phyloP scores from a whole-genome alignment of 37 sponge, comb jelly and placozoan species.

The Beroe ovata region DNA sequence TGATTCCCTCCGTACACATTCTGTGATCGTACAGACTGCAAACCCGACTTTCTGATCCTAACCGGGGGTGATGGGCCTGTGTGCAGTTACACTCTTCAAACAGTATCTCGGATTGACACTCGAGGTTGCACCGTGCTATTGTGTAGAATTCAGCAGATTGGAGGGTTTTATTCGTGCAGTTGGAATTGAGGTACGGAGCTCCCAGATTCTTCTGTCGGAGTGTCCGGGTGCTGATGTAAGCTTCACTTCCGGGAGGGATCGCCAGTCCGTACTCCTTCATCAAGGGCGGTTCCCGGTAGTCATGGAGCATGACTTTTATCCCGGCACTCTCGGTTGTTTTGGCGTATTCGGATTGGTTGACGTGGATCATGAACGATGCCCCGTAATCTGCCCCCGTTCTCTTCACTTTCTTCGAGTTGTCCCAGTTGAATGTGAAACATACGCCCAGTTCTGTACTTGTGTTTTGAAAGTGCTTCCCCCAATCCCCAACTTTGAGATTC shows the following conservation, averaged over 20 bases:
- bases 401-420: not conserved
- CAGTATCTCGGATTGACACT: slow-evolving; percentile 32
- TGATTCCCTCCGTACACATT: not conserved
- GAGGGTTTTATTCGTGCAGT: not conserved
- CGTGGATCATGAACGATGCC: not conserved
- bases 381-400: slow-evolving; percentile 31
- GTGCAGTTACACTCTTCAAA: slow-evolving; percentile 14
- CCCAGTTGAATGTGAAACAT: slow-evolving; percentile 17
- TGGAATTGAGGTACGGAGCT: not conserved
- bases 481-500: not conserved
- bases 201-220: slow-evolving; percentile 13
- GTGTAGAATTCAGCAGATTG: not conserved
- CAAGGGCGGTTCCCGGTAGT: slow-evolving; percentile 29
- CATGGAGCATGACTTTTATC: slow-evolving; percentile 18
- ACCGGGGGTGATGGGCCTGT: not conserved
- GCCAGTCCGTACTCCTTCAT: slow-evolving; percentile 55
- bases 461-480: not conserved
- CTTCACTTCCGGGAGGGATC: slow-evolving; percentile 33
- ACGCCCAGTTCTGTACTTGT: slow-evolving; percentile 10
- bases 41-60: not conserved
- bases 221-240: slow-evolving; percentile 49
- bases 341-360: slow-evolving; percentile 52
- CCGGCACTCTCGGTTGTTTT: slow-evolving; percentile 15
- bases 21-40: not conserved
- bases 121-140: not conserved